A percentile compares a stretch with the other conserved stretches of the same genome.
These are phyloP conservation scores for Paratrypauchen microcephalus DNA, from an alignment of 2,797 vertebrate genomes.

Conservation along the genomic window DNA sequence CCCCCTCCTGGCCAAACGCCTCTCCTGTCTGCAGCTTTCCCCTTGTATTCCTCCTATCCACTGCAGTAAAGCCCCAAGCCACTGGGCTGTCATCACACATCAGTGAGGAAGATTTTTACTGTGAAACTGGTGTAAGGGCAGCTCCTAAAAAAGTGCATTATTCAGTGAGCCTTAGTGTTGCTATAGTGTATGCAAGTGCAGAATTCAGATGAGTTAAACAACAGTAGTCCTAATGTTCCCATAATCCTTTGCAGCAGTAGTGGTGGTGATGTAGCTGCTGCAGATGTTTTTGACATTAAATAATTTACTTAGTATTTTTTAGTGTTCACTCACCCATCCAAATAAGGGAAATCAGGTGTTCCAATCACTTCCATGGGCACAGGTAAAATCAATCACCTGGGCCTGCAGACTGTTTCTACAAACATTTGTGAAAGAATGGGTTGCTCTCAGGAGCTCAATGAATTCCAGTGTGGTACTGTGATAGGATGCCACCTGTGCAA, in stretches of 20 bases:
- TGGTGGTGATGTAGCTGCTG: not conserved
- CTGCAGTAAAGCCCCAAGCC: constrained; percentile 22
- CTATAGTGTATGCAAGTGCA: not conserved
- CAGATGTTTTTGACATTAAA: not conserved
- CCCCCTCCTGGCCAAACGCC: constrained; percentile 76
- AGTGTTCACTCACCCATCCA: not conserved
- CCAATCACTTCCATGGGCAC: no score
- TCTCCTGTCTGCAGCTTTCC: constrained; percentile 41
- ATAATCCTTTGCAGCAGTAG: not conserved
- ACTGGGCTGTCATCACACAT: constrained; percentile 58
- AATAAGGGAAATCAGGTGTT: no score
- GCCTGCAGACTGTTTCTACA: no score
- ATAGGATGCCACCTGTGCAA: no score
- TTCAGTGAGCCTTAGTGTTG: constrained; percentile 8
- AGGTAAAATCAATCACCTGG: no score
- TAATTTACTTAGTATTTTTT: not conserved
- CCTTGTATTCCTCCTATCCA: constrained; percentile 40
- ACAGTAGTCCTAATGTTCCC: not conserved
- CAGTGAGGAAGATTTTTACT: constrained; percentile 58
- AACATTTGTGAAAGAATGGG: no score
- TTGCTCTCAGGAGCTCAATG: no score
- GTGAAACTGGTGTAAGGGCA: constrained; percentile 30
- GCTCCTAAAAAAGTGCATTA: constrained; percentile 30
- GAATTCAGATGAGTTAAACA: not conserved
- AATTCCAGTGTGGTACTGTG: no score